Evolutionary conservation across 2,888 invertebrate species (phyloP).

Genomic region (Itoplectis maculator): DNA sequence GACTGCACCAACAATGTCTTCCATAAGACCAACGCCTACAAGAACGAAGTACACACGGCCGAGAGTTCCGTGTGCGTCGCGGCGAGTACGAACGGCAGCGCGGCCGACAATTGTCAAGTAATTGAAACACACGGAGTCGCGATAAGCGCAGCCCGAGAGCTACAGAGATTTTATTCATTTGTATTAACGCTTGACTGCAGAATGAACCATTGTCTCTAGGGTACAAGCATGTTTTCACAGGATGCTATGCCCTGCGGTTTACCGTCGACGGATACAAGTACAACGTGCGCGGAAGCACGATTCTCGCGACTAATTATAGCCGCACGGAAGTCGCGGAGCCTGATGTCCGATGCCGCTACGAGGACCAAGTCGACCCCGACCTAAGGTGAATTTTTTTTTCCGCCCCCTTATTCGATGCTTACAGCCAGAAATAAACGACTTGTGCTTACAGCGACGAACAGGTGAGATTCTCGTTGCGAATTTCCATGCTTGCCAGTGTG

Average conservation of each 20-base stretch:
- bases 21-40: constrained; percentile 36
- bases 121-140: not conserved
- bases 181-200: constrained; percentile 49
- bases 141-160: not conserved
- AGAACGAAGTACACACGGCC: constrained; percentile 59
- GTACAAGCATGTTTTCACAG: constrained; percentile 67
- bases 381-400: constrained; percentile 36
- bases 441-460: constrained; percentile 68
- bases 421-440: not conserved
- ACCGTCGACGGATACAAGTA: constrained; percentile 56
- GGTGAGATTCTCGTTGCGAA: constrained; percentile 66
- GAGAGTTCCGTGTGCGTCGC: constrained; percentile 59
- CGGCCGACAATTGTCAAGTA: constrained; percentile 42
- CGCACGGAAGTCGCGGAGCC: constrained; percentile 63
- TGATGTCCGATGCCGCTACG: constrained; percentile 62
- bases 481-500: constrained; percentile 64
- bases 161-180: not conserved
- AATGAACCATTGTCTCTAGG: constrained; percentile 53
- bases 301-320: constrained; percentile 60
- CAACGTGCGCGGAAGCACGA: constrained; percentile 57
- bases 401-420: constrained; percentile 4
- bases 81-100: not conserved
- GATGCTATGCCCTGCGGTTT: constrained; percentile 70
- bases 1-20: constrained; percentile 65
- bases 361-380: constrained; percentile 23